These are phyloP conservation scores for Philopotamus ludificatus DNA, from an alignment of 1,140 invertebrate genomes.

Conservation along the genomic window DNA sequence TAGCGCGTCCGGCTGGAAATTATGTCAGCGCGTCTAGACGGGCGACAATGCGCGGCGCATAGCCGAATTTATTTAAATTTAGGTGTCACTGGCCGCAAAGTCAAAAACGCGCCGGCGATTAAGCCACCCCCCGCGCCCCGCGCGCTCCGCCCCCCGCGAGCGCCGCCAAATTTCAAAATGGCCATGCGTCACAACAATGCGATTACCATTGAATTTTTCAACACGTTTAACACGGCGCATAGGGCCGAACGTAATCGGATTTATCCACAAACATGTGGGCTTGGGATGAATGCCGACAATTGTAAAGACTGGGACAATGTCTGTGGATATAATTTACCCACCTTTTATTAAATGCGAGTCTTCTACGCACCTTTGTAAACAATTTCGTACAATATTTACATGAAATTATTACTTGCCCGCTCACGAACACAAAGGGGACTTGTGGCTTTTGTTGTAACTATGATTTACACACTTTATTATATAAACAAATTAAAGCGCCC, in stretches of 20 bases:
- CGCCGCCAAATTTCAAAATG: too few species aligned
- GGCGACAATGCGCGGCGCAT: slow-evolving; percentile 24
- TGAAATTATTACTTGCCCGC: slow-evolving; percentile 12
- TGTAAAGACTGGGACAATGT: slow-evolving; percentile 1
- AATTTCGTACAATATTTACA: slow-evolving; percentile 28
- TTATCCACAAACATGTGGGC: not conserved
- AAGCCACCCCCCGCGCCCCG: not conserved
- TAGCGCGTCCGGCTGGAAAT: slow-evolving; percentile 32
- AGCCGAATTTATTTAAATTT: slow-evolving; percentile 39
- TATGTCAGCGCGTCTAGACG: slow-evolving; percentile 38
- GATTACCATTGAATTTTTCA: not conserved
- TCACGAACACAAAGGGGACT: slow-evolving; percentile 5
- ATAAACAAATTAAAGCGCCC: slow-evolving; percentile 17
- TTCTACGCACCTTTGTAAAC: slow-evolving; percentile 15
- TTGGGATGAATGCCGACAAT: not conserved
- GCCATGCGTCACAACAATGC: too few species aligned
- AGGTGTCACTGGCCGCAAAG: slow-evolving; percentile 24
- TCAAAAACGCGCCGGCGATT: not conserved
- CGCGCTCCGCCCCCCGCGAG: not conserved
- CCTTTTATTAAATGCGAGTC: not conserved
- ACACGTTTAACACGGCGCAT: not conserved
- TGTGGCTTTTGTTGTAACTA: not conserved
- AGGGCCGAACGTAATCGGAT: not conserved
- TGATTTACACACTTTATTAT: slow-evolving; percentile 8
- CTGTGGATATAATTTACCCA: slow-evolving; percentile 2